phyloP scores from a whole-genome alignment of 1,140 invertebrate species.

The Zaprionus vittiger region DNA sequence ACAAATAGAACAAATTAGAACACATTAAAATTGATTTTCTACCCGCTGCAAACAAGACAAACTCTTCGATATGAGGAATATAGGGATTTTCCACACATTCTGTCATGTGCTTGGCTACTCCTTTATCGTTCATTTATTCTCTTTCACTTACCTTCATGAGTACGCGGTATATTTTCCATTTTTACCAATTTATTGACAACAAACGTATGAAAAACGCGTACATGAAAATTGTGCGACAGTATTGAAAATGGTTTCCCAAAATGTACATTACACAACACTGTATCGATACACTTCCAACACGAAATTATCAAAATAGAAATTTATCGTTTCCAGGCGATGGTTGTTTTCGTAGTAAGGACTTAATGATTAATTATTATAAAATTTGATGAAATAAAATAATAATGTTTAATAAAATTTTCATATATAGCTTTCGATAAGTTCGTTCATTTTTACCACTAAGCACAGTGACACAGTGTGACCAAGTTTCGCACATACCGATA shows the following conservation, averaged over 20 bases:
- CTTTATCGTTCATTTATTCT: background rate
- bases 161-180: constrained; percentile 91
- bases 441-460: too few relatives aligned
- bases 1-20: constrained; percentile 7
- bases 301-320: background rate
- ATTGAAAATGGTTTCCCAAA: constrained; percentile 15
- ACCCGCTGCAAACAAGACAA: background rate
- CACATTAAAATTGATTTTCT: constrained; percentile 61
- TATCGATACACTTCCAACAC: background rate
- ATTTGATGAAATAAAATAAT: too few relatives aligned
- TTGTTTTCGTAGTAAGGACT: too few relatives aligned
- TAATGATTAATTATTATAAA: too few relatives aligned
- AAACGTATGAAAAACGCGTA: constrained; percentile 67
- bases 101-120: background rate
- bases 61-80: background rate
- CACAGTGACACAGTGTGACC: too few relatives aligned
- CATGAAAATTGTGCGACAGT: constrained; percentile 62
- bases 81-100: background rate
- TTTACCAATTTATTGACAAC: constrained; percentile 49
- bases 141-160: constrained; percentile 91
- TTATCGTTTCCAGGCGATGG: background rate
- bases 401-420: too few relatives aligned
- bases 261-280: constrained; percentile 14
- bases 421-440: too few relatives aligned
- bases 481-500: background rate